Conservation (phyloP, 2,888 invertebrate species). For the Megastigmus dorsalis region DNA sequence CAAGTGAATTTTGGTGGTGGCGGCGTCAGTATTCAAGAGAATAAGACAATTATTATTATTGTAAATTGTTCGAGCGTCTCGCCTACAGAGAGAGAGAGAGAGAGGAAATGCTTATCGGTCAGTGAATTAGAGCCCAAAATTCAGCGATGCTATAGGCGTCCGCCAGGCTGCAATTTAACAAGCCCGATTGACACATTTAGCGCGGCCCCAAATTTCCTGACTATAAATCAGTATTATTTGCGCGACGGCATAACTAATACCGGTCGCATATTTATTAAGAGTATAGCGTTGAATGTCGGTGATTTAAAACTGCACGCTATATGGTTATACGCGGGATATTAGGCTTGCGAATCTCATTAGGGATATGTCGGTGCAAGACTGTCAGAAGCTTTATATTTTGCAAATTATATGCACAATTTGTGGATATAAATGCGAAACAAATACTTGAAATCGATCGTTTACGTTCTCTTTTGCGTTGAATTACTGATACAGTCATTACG, state of each 20-base stretch:
- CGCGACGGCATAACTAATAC: not conserved
- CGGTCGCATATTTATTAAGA: not conserved
- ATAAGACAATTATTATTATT: conserved; percentile 43
- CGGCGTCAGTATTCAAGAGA: not conserved
- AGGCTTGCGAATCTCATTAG: no score
- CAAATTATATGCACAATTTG: no score
- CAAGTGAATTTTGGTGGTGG: not conserved
- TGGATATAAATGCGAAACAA: no score
- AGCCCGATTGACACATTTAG: conserved; percentile 36
- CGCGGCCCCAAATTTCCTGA: not conserved
- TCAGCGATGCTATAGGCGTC: not conserved
- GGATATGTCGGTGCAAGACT: no score
- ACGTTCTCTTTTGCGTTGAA: no score
- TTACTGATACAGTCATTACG: no score
- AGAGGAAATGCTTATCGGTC: not conserved
- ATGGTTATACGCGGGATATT: no score
- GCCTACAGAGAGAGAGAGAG: not conserved
- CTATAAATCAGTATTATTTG: not conserved
- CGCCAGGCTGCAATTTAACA: conserved; percentile 32
- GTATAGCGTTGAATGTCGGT: not conserved
- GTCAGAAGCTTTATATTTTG: no score
- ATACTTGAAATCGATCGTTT: no score
- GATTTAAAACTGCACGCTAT: no score
- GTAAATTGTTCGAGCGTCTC: conserved; percentile 25
- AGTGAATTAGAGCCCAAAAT: conserved; percentile 37